A percentile compares a stretch with the other conserved stretches of the same genome.
phyloP scores from a whole-genome alignment of 2,888 invertebrate genomes.

The Synergus gifuensis region DNA sequence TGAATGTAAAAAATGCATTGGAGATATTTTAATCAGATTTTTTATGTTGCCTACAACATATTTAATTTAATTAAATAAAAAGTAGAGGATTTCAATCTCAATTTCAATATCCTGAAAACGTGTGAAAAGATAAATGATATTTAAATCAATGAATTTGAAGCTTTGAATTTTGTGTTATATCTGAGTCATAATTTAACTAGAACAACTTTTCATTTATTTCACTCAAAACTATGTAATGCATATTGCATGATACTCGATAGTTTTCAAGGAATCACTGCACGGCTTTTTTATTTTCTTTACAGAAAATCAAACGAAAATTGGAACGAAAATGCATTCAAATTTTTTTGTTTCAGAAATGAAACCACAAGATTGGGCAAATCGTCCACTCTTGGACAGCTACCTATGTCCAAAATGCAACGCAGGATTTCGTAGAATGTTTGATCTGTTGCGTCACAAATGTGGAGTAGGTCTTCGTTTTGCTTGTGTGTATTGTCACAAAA shows the following conservation, averaged over 20 bases:
- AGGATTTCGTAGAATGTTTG: constrained; percentile 73
- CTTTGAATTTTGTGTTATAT: neutral
- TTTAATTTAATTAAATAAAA: neutral
- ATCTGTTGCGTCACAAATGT: constrained; percentile 75
- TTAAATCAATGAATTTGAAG: neutral
- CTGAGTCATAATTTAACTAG: neutral
- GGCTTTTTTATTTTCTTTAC: constrained; percentile 20
- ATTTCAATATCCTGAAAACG: neutral
- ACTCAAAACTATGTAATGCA: constrained; percentile 23
- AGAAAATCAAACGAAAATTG: neutral
- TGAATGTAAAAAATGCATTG: neutral
- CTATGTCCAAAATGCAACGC: constrained; percentile 72
- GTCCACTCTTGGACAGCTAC: constrained; percentile 59
- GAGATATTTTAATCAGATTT: constrained; percentile 15
- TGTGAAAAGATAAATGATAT: neutral
- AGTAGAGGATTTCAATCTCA: neutral
- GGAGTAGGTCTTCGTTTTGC: constrained; percentile 76
- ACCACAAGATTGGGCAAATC: constrained; percentile 46
- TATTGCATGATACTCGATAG: neutral
- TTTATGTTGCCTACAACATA: neutral
- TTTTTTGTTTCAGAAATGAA: constrained; percentile 36
- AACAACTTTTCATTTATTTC: neutral
- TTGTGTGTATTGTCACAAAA: constrained; percentile 76
- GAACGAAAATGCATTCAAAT: constrained; percentile 34
- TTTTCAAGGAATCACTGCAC: constrained; percentile 9